Evolutionary conservation across 2,797 vertebrate genomes (phyloP).

Genomic region (Cossypha dichroa): DNA sequence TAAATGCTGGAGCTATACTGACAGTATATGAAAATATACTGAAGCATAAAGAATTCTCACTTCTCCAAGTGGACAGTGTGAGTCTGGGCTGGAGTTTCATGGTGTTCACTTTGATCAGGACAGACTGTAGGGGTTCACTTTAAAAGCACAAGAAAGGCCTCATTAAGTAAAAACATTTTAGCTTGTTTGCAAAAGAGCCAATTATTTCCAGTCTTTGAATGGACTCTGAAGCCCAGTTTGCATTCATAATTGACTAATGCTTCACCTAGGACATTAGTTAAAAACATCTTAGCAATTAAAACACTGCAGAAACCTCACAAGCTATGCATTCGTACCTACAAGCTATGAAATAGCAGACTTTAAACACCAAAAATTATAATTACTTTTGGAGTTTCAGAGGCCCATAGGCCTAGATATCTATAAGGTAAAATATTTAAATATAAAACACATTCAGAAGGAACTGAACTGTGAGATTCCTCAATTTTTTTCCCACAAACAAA

Average conservation of each 20-base stretch:
- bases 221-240: neutral
- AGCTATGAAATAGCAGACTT: neutral
- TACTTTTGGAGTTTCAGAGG: neutral
- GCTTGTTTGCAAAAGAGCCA: neutral
- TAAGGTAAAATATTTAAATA: neutral
- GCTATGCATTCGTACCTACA: neutral
- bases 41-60: neutral
- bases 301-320: neutral
- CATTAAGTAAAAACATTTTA: slow-evolving; percentile 1
- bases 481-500: neutral
- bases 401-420: neutral
- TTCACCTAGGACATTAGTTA: slow-evolving; percentile 8
- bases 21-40: neutral
- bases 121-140: neutral
- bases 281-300: slow-evolving; percentile 22
- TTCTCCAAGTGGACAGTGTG: neutral
- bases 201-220: neutral
- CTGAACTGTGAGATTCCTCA: neutral
- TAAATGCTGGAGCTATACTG: neutral
- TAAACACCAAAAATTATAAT: neutral
- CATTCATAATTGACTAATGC: slow-evolving; percentile 19
- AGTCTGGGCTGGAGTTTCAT: neutral
- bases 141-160: neutral
- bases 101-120: neutral
- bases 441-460: neutral